These are phyloP conservation scores for Ceratosolen fusciceps DNA, from an alignment of 1,140 invertebrate species.

Conservation along the genomic window DNA sequence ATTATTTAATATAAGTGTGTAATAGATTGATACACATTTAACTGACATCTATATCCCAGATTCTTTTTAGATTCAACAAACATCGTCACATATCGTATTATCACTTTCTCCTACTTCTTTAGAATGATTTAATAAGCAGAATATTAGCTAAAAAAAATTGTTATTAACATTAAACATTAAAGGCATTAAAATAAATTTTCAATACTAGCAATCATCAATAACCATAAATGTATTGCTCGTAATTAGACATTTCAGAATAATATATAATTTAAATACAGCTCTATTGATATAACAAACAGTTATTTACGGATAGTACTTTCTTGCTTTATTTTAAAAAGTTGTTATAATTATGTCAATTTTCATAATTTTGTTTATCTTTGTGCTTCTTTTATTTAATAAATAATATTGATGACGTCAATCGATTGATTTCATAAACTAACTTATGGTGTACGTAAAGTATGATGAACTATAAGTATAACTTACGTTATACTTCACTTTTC, in stretches of 20 bases:
- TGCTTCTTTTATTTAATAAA: neutral
- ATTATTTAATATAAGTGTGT: neutral
- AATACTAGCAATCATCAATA: no score
- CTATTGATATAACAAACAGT: no score
- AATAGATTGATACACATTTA: neutral
- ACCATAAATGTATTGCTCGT: no score
- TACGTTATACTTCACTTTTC: no score
- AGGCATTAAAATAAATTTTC: neutral
- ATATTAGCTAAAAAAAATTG: slow-evolving; percentile 5
- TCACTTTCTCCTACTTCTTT: slow-evolving; percentile 23
- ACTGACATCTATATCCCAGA: slow-evolving; percentile 7
- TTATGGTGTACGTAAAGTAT: no score
- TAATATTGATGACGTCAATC: neutral
- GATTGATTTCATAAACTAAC: no score
- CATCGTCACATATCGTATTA: neutral
- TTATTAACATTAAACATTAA: neutral
- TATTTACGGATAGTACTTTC: no score
- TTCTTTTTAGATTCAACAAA: slow-evolving; percentile 29
- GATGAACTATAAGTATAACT: no score
- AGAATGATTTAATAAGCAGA: neutral
- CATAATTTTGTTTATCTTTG: no score
- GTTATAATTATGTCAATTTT: no score
- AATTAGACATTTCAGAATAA: neutral
- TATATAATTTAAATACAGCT: no score
- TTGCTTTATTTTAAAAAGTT: no score